phyloP scores from a whole-genome alignment of 1,140 invertebrate species.

The Mizuhopecten yessoensis region DNA sequence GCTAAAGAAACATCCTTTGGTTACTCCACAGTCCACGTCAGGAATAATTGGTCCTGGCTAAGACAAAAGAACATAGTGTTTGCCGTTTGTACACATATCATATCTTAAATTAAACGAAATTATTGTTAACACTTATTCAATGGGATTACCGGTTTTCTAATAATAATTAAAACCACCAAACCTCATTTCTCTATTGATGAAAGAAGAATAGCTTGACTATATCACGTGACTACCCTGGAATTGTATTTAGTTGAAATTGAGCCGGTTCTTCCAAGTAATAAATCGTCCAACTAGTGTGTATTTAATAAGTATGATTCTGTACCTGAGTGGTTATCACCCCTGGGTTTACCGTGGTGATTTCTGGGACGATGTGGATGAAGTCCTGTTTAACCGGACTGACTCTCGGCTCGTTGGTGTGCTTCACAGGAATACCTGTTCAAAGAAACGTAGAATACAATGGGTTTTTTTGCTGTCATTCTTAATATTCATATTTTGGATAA shows the following conservation, averaged over 20 bases:
- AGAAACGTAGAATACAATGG: background rate
- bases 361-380: background rate
- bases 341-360: background rate
- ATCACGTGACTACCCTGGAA: too few species aligned
- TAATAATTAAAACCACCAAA: too few species aligned
- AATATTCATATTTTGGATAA: too few species aligned
- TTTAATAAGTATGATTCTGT: background rate
- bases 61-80: background rate
- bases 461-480: background rate
- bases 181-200: too few species aligned
- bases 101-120: too few species aligned
- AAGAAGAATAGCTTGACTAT: too few species aligned
- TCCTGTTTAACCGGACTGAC: background rate
- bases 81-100: too few species aligned
- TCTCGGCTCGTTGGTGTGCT: background rate
- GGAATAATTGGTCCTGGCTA: background rate
- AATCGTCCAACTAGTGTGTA: too few species aligned
- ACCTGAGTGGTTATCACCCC: conserved; percentile 5
- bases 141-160: too few species aligned
- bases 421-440: background rate
- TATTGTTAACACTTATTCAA: too few species aligned
- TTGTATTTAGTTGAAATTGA: too few species aligned
- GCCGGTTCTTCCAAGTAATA: too few species aligned
- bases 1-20: background rate
- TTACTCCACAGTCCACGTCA: background rate